Percentiles rank a stretch among this genome's conserved stretches.
Evolutionary conservation across 2,113 vertebrate species (phyloP).

Genomic region (Chaenocephalus aceratus): DNA sequence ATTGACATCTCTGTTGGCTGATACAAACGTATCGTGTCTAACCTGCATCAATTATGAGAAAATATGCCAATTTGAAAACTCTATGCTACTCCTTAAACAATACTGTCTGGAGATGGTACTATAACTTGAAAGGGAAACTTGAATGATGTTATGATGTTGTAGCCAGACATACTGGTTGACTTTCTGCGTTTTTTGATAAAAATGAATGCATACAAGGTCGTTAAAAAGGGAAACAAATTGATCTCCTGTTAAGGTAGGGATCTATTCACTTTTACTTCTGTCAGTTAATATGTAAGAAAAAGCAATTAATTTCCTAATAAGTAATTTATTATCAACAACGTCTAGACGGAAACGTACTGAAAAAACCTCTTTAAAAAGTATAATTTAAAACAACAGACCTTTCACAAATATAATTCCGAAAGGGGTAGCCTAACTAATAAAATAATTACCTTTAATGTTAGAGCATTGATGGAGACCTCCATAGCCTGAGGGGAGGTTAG

Average conservation of each 20-base stretch:
- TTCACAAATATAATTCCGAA: too few relatives aligned
- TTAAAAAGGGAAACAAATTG: background rate
- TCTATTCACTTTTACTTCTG: too few relatives aligned
- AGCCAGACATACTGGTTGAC: background rate
- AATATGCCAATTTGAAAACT: background rate
- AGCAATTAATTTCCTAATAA: background rate
- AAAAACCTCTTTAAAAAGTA: too few relatives aligned
- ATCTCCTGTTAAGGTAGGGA: background rate
- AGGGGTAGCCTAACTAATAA: background rate
- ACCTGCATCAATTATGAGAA: background rate
- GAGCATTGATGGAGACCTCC: constrained; percentile 88
- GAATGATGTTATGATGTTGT: background rate
- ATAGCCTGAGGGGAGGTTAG: constrained; percentile 85
- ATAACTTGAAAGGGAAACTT: background rate
- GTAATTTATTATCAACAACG: background rate
- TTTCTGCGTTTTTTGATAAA: background rate
- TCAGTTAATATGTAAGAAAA: background rate
- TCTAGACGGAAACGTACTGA: background rate
- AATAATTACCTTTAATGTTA: constrained; percentile 89
- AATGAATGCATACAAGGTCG: background rate
- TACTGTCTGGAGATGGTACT: background rate
- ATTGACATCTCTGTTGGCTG: background rate
- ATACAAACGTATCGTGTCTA: background rate
- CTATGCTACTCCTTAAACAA: background rate
- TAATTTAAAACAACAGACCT: too few relatives aligned